Base-by-base conservation (phyloP, 2,888 invertebrate species). In the Epistrophe grossulariae region DNA sequence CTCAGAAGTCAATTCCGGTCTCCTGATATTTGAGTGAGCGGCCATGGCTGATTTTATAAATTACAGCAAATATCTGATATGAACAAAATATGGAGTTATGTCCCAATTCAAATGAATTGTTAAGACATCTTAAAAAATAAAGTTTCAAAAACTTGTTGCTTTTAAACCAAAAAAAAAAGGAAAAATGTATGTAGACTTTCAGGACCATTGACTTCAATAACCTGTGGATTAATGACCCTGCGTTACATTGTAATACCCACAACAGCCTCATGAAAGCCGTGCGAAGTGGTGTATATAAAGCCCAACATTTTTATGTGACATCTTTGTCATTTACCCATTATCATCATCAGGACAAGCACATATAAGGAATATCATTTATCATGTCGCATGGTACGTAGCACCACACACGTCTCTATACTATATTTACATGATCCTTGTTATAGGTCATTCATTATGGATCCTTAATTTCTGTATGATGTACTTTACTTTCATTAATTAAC, bases 401-500 rank as follows among this genome's bases (percentile, higher is more conserved):
- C 52, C 38, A 59, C 57, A 60, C 10, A 70, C 50, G 31, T 0
- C 43, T 11, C 19, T 13, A 8, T 28, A 1, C 0, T 15, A 19
- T 15, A 19, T 5, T 17, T 24, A 45, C 13, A 48, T n/a, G n/a
- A n/a, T 31, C 19, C 57, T 43, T 59, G 55, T 57, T 55, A 31
- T 31, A 50, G 48, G 38, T 60, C 79, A 68, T 72, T 79, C 83
- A 87, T 82, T 79, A 82, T 64, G 83, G 83, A 79, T 79, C 79
- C 87, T 87, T 87, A 87, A 83, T 83, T 83, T 83, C 76, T 79
- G 35, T 79, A 87, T 79, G 79, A 87, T 71, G 83, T 68, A 87
- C 87, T 83, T 83, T 79, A 87, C 83, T 87, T 87, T 83, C 79
- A 87, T 87, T 87, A 83, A 87, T 87, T 87, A 87, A 87, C 31